These are phyloP conservation scores for Actinia equina DNA, from an alignment of 64 coral and sea anemone species.

Conservation along the genomic window DNA sequence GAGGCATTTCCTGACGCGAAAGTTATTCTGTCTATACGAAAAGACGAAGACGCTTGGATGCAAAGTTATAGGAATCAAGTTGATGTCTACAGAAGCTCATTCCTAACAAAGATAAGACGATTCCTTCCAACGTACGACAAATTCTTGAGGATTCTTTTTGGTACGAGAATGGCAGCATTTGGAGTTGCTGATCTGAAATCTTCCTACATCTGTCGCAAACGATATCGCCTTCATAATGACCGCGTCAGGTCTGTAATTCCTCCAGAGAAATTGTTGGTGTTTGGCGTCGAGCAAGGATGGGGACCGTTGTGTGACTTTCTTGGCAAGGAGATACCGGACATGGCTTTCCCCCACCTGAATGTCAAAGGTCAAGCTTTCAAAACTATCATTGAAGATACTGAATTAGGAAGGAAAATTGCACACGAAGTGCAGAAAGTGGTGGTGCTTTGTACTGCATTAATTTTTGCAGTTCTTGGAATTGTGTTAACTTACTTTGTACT, in stretches of 20 bases:
- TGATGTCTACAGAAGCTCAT: too few species aligned
- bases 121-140: too few species aligned
- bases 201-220: too few species aligned
- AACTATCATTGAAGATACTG: neutral
- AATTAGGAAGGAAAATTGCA: neutral
- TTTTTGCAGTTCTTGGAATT: neutral
- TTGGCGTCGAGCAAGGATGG: too few species aligned
- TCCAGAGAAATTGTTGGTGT: constrained; percentile 5
- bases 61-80: too few species aligned
- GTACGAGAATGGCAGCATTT: neutral
- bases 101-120: too few species aligned
- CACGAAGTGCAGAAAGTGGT: neutral
- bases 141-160: neutral
- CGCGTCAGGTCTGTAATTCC: constrained; percentile 30
- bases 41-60: too few species aligned
- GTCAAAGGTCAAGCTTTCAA: neutral
- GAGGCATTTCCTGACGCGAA: too few species aligned
- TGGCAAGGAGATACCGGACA: neutral
- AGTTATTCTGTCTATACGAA: too few species aligned
- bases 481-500: too few species aligned
- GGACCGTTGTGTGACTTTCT: constrained; percentile 36
- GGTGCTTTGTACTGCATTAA: neutral
- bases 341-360: constrained; percentile 27
- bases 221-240: constrained; percentile 16
- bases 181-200: neutral